A percentile compares a stretch with the other conserved stretches of the same genome.
These are phyloP conservation scores for Lypha dubia DNA, from an alignment of 2,888 invertebrate species.

Conservation along the genomic window DNA sequence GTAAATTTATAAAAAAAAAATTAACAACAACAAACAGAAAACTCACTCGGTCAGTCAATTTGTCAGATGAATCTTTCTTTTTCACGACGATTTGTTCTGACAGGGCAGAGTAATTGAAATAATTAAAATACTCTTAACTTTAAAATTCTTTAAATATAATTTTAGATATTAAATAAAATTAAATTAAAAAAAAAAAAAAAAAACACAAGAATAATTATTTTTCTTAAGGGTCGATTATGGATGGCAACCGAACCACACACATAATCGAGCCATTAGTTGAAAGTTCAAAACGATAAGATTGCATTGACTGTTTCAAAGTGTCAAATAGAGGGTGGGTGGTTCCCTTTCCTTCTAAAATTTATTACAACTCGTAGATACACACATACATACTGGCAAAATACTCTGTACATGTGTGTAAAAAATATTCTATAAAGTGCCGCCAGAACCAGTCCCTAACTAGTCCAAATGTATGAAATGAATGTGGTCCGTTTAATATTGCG, in stretches of 20 bases:
- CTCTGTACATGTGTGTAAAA: too few relatives aligned
- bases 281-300: constrained; percentile 61
- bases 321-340: constrained; percentile 20
- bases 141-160: constrained; percentile 52
- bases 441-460: too few relatives aligned
- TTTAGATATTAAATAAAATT: constrained; percentile 12
- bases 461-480: too few relatives aligned
- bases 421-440: too few relatives aligned
- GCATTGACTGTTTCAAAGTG: constrained; percentile 49
- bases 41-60: constrained; percentile 5
- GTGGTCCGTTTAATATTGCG: too few relatives aligned
- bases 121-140: constrained; percentile 60
- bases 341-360: constrained; percentile 28
- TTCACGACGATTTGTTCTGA: neutral
- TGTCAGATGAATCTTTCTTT: neutral
- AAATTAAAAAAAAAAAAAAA: constrained; percentile 28
- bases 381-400: neutral
- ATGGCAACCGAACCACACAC: too few relatives aligned
- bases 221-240: too few relatives aligned
- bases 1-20: constrained; percentile 3
- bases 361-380: neutral
- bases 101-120: constrained; percentile 9
- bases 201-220: constrained; percentile 58
- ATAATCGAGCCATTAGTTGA: constrained; percentile 25
- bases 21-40: neutral